A percentile compares a stretch with the other conserved stretches of the same genome.
Conservation (phyloP, 1,140 invertebrate species). For the Drosophila mojavensis region DNA sequence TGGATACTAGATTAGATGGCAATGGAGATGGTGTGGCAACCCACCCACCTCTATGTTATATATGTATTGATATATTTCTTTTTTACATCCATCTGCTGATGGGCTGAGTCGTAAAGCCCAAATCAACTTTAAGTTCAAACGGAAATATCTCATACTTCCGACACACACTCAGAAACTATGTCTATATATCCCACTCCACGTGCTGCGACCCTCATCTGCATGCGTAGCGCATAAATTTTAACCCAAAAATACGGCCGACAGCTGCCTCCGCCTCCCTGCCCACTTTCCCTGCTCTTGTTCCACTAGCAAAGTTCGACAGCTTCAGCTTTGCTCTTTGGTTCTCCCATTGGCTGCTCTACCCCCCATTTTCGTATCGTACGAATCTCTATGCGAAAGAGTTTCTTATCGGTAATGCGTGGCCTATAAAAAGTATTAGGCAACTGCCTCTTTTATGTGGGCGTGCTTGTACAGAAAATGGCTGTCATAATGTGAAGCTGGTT, state of each 20-base stretch:
- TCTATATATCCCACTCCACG: background rate
- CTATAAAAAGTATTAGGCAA: constrained; percentile 56
- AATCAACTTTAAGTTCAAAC: constrained; percentile 33
- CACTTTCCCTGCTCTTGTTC: background rate
- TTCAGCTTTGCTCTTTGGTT: constrained; percentile 24
- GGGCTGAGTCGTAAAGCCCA: constrained; percentile 3
- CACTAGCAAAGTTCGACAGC: constrained; percentile 31
- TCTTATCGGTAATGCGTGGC: constrained; percentile 48
- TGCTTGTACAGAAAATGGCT: constrained; percentile 40
- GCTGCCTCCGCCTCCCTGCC: constrained; percentile 36
- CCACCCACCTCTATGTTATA: background rate
- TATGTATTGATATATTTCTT: background rate
- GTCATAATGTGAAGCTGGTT: constrained; percentile 24
- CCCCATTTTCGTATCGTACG: constrained; percentile 28
- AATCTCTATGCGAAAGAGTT: constrained; percentile 51
- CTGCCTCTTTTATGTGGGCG: constrained; percentile 32
- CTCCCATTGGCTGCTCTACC: constrained; percentile 2
- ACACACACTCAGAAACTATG: constrained; percentile 9
- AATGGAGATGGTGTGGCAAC: too few species aligned
- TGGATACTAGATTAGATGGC: constrained; percentile 15
- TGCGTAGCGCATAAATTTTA: constrained; percentile 61
- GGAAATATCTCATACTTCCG: constrained; percentile 14
- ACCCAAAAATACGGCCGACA: constrained; percentile 58
- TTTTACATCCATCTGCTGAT: background rate
- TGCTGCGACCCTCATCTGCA: constrained; percentile 52